These are phyloP conservation scores for Poeciliopsis occidentalis DNA, from an alignment of 2,113 vertebrate genomes.

Conservation along the genomic window DNA sequence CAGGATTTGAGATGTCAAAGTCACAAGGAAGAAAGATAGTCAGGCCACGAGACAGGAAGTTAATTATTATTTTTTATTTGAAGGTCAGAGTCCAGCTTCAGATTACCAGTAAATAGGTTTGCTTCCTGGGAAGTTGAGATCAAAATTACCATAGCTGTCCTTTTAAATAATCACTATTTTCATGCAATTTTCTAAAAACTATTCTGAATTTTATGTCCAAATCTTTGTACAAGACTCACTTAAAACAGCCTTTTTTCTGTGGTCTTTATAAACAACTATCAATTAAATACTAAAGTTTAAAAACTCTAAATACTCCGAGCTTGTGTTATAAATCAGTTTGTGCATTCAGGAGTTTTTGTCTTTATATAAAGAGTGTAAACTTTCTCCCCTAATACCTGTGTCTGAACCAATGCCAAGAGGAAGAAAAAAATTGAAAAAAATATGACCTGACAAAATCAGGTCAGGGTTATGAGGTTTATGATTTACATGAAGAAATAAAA, in stretches of 20 bases:
- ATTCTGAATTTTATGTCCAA: background rate
- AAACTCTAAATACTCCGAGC: background rate
- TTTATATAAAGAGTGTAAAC: background rate
- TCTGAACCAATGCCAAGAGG: slow-evolving; percentile 13
- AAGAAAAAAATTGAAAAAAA: slow-evolving; percentile 34
- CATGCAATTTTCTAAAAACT: background rate
- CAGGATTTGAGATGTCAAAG: background rate
- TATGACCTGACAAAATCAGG: slow-evolving; percentile 5
- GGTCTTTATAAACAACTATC: background rate
- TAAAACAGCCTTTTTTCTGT: background rate
- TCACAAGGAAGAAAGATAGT: background rate
- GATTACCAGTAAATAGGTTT: background rate
- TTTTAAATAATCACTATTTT: background rate
- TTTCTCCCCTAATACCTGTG: slow-evolving; percentile 8
- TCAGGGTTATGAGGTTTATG: slow-evolving; percentile 17
- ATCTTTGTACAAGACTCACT: background rate
- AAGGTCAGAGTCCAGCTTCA: slow-evolving; percentile 1
- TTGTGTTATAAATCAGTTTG: background rate
- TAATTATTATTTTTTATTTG: background rate
- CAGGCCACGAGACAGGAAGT: background rate
- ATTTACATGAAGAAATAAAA: background rate
- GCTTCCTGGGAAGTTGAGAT: background rate
- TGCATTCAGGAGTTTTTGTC: background rate
- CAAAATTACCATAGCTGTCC: background rate
- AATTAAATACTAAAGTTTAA: background rate